These are phyloP conservation scores for Aeoliscus strigatus DNA, from an alignment of 2,797 vertebrate genomes.

Conservation along the genomic window DNA sequence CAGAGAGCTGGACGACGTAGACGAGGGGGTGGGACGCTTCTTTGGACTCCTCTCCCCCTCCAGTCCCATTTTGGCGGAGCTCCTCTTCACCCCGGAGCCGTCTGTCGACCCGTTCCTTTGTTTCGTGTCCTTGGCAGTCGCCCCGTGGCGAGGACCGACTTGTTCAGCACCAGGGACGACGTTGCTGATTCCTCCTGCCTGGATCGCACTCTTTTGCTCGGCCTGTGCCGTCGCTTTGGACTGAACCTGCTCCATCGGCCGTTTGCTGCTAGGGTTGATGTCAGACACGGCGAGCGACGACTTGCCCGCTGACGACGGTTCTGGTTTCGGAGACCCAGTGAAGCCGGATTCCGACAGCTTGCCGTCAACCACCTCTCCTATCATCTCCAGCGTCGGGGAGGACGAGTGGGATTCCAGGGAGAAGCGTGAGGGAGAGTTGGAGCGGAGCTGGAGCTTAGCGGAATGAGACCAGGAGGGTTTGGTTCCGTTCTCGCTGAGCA, in stretches of 20 bases:
- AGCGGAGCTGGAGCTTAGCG: slow-evolving; percentile 90
- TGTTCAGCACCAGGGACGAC: slow-evolving; percentile 79
- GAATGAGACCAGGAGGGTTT: slow-evolving; percentile 91
- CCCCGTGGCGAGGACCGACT: slow-evolving; percentile 74
- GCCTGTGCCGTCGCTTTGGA: slow-evolving; percentile 70
- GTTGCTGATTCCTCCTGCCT: slow-evolving; percentile 86
- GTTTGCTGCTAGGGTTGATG: slow-evolving; percentile 71
- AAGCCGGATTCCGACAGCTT: slow-evolving; percentile 84
- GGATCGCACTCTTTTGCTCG: slow-evolving; percentile 71
- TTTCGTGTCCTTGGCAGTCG: slow-evolving; percentile 80
- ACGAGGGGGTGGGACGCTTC: slow-evolving; percentile 77
- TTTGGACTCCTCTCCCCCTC: slow-evolving; percentile 80
- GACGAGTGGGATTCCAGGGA: slow-evolving; percentile 91
- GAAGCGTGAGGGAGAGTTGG: slow-evolving; percentile 90
- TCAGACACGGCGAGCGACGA: slow-evolving; percentile 71
- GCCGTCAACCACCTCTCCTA: slow-evolving; percentile 87
- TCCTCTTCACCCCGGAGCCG: slow-evolving; percentile 67
- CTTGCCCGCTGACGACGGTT: slow-evolving; percentile 74
- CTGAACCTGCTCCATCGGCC: slow-evolving; percentile 71
- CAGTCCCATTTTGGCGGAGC: slow-evolving; percentile 66
- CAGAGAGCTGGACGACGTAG: slow-evolving; percentile 79
- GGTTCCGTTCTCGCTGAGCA: slow-evolving; percentile 84
- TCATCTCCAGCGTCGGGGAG: slow-evolving; percentile 85
- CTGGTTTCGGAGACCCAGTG: slow-evolving; percentile 74
- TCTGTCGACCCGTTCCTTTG: slow-evolving; percentile 65